Base-by-base conservation (phyloP, 1,140 invertebrate genomes). In the Megalonaias nervosa region DNA sequence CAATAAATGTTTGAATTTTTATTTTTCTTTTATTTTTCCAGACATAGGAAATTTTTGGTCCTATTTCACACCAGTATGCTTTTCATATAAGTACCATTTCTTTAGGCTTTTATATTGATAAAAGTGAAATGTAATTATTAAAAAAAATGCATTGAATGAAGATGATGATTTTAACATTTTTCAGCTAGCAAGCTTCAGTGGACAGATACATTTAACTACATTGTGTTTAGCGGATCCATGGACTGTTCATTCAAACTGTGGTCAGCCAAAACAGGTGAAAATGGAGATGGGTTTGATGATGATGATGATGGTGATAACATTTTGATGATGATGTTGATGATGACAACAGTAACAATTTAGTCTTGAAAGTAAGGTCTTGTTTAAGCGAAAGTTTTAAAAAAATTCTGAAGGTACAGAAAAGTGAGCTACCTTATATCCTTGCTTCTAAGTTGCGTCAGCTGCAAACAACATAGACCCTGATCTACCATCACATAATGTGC, bases 191-290 rank as follows among this genome's bases (percentile, higher is more conserved):
- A 75, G 38, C 31, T 57, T 70, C 31, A 23, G 16, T 17, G 61
- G 59, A 60, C 71, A 74, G 19, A 16, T 67, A n/a, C 67, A 21
- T 23, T 61, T 57, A 74, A 81, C 58, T 67, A 79, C 26, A 57
- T 82, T 12, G 74, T 84, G 23, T 71, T 88, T 58, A 88, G 85
- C 80, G 86, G 84, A 12, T 84, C 83, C 5, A 69, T 73, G 60
- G 87, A 88, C 67, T 86, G 87, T 64, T 75, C 56, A 31, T 71
- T 87, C n/a, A 87, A 82, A 60, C 17, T 86, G 12, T 88, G 86
- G 86, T 78, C 74, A n/a, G 56, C 84, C 9, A 70, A 78, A 13
- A 80, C 85, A 79, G 86, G 86, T 88, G 73, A 67, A 56, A 56
- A n/a, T 16, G 14, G 15, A 16, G 38, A 57, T 67, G 17, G 58